These are phyloP conservation scores for Drosophila serrata DNA, from an alignment of 1,140 invertebrate species.

Conservation along the genomic window DNA sequence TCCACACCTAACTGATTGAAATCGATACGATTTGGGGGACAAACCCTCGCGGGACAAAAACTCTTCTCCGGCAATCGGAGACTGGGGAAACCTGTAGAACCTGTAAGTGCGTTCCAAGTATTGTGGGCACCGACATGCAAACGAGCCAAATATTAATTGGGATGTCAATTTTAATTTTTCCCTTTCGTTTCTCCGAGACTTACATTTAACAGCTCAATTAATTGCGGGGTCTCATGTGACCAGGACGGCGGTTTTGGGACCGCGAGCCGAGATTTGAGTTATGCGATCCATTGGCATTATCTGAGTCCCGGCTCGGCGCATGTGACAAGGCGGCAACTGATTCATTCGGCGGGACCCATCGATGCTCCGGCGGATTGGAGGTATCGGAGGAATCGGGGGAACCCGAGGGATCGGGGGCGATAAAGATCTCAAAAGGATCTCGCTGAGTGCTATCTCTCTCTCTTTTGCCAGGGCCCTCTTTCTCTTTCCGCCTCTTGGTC, in stretches of 20 bases:
- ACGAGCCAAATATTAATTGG: constrained; percentile 78
- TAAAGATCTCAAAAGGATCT: constrained; percentile 84
- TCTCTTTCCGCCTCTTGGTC: constrained; percentile 3
- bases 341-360: constrained; percentile 54
- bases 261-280: constrained; percentile 64
- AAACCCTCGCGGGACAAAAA: not conserved
- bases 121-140: constrained; percentile 57
- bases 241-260: constrained; percentile 20
- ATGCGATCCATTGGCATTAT: constrained; percentile 80
- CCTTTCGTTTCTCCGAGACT: constrained; percentile 76
- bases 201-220: constrained; percentile 84
- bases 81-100: constrained; percentile 50
- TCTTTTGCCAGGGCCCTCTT: constrained; percentile 20
- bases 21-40: constrained; percentile 28
- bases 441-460: constrained; percentile 64
- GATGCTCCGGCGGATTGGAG: constrained; percentile 29
- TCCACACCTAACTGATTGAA: constrained; percentile 54
- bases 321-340: constrained; percentile 76
- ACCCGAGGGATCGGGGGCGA: constrained; percentile 40
- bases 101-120: constrained; percentile 41
- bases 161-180: constrained; percentile 78
- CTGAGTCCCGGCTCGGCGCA: constrained; percentile 58
- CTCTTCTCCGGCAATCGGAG: constrained; percentile 10
- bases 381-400: not conserved
- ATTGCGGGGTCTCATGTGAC: constrained; percentile 71